Evolutionary conservation across 2,888 invertebrate genomes (phyloP).

Genomic region (Drosophila quinaria): DNA sequence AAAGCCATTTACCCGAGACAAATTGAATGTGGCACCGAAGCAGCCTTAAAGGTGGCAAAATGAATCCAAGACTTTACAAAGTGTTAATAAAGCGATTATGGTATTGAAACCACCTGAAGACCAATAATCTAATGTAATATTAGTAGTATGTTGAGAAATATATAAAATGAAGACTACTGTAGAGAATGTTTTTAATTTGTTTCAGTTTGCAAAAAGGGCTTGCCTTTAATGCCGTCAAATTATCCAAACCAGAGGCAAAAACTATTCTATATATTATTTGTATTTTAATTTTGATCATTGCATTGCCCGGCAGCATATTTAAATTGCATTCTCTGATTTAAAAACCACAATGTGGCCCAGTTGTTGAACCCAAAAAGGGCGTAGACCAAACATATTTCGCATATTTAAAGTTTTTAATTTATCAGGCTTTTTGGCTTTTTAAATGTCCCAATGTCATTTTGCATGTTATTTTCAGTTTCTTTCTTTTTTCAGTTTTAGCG

Average conservation of each 20-base stretch:
- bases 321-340: conserved; percentile 65
- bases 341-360: conserved; percentile 38
- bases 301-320: conserved; percentile 55
- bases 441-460: conserved; percentile 57
- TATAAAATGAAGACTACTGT: no score
- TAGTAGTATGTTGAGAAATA: no score
- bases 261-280: neutral
- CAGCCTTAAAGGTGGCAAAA: conserved; percentile 32
- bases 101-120: conserved; percentile 11
- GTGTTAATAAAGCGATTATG: conserved; percentile 20
- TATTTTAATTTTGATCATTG: conserved; percentile 52
- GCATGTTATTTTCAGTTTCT: conserved; percentile 2
- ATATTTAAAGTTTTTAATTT: conserved; percentile 54
- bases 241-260: neutral
- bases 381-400: conserved; percentile 6
- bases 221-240: conserved; percentile 1
- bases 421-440: conserved; percentile 66
- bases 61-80: conserved; percentile 1
- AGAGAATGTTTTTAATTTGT: no score
- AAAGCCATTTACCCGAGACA: conserved; percentile 42
- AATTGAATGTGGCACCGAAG: conserved; percentile 28
- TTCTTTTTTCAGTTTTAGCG: neutral
- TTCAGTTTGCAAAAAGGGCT: no score
- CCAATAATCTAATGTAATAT: no score
- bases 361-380: conserved; percentile 9